Evolutionary conservation across 2,113 vertebrate species (phyloP).

Genomic region (Bucco capensis): DNA sequence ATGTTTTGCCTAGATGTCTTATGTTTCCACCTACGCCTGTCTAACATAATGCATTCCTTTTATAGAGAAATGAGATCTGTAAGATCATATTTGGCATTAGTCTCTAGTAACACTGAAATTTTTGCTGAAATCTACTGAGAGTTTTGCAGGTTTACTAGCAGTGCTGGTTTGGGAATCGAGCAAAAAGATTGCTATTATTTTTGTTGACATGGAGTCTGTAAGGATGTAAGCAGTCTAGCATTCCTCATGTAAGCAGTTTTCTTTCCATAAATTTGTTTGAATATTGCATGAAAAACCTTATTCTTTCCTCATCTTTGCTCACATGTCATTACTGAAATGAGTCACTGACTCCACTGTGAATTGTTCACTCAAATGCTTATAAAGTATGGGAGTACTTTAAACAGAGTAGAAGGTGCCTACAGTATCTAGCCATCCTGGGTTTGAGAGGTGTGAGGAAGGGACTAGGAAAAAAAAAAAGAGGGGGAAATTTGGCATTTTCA

Average conservation of each 20-base stretch:
- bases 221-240: neutral
- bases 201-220: neutral
- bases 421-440: neutral
- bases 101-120: neutral
- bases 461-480: neutral
- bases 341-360: neutral
- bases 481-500: neutral
- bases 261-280: neutral
- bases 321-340: neutral
- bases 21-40: conserved; percentile 8
- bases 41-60: conserved; percentile 12
- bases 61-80: neutral
- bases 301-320: neutral
- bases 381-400: neutral
- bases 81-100: neutral
- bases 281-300: neutral
- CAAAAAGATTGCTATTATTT: conserved; percentile 1
- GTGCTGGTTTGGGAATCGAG: neutral
- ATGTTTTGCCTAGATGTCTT: conserved; percentile 28
- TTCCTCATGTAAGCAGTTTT: neutral
- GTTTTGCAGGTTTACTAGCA: neutral
- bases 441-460: neutral
- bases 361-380: neutral
- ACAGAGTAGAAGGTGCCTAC: neutral
- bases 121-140: neutral